Evolutionary conservation across 2,888 invertebrate species (phyloP), one percentile per base, ranked within the genome.

Genomic region (Saturnia pavonia): DNA sequence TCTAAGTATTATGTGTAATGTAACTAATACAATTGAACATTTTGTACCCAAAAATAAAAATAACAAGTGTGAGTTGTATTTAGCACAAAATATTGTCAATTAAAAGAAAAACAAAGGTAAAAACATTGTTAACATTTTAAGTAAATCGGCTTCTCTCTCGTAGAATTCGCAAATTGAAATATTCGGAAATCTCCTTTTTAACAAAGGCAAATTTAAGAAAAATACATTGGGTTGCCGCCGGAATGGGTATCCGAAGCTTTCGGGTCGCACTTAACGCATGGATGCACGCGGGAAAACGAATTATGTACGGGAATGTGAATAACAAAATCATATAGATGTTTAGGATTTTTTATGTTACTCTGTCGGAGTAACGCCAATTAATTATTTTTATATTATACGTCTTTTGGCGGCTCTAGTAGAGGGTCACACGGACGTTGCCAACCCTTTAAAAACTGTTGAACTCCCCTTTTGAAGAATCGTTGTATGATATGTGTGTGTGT

Each of bases 151-250:
- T 40, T 65, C 40, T 9, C n/a, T 40, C 65, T 65, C 40, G 19
- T 40, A 40, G 19, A n/a, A 40, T 65, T 65, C 65, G 19, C 40
- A 65, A 65, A 65, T 65, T 65, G 65, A 65, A 65, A 65, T 65
- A 40, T 65, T 65, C 65, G 65, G 40, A 65, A 34, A 65, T 65
- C 65, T 65, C n/a, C 40, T 65, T 19, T 65, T 40, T 40, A 40
- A 65, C 65, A 65, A 65, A 40, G 40, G 65, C 40, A 11, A 65
- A 65, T 65, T 65, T 65, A 65, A 65, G 65, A 65, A 65, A 65
- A 65, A 65, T 40, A 65, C 65, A 19, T 40, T 65, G n/a, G 40
- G 34, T 25, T 14, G 14, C n/a, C 19, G n/a, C 2, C 65, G 40
- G 14, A 65, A 65, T 8, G 40, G 40, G 34, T 65, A 65, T 65